Conservation (phyloP, 2,113 vertebrate genomes). For the Centrocercus urophasianus region DNA sequence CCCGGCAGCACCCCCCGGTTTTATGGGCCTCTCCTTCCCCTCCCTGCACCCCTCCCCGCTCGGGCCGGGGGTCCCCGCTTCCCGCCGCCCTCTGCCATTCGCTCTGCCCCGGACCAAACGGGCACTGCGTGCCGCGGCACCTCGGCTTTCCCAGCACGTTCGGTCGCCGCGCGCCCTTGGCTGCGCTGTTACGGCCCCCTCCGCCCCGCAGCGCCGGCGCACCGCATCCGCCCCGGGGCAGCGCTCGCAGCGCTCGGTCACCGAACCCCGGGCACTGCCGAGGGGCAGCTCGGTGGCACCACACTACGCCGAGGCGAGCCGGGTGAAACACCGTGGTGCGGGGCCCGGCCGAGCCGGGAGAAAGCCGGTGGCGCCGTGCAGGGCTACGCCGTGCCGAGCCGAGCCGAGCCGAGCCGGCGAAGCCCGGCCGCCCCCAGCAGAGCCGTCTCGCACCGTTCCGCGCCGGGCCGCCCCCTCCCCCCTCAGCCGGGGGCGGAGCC, state of each 20-base stretch:
- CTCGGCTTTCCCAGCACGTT: too few species aligned
- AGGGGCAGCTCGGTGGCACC: background rate
- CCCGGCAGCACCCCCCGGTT: background rate
- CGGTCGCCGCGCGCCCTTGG: background rate
- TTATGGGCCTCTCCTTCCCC: constrained; percentile 6
- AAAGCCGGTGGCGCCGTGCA: background rate
- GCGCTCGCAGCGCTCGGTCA: background rate
- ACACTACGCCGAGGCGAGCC: background rate
- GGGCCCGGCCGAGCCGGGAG: background rate
- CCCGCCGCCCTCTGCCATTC: background rate
- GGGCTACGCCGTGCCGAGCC: background rate
- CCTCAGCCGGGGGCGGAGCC: background rate
- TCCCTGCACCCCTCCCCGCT: background rate
- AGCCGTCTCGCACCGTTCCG: background rate
- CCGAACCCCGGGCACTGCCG: background rate
- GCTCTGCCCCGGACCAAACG: background rate
- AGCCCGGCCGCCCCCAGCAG: background rate
- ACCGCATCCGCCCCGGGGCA: fast-evolving
- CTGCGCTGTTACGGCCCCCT: background rate
- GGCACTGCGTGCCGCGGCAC: fast-evolving
- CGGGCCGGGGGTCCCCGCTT: background rate
- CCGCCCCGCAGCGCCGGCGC: fast-evolving
- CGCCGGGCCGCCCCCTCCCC: background rate
- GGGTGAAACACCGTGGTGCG: background rate
- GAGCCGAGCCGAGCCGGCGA: background rate